These are phyloP conservation scores for Leptatherina wallacei DNA, from an alignment of 2,797 vertebrate species.

Conservation along the genomic window DNA sequence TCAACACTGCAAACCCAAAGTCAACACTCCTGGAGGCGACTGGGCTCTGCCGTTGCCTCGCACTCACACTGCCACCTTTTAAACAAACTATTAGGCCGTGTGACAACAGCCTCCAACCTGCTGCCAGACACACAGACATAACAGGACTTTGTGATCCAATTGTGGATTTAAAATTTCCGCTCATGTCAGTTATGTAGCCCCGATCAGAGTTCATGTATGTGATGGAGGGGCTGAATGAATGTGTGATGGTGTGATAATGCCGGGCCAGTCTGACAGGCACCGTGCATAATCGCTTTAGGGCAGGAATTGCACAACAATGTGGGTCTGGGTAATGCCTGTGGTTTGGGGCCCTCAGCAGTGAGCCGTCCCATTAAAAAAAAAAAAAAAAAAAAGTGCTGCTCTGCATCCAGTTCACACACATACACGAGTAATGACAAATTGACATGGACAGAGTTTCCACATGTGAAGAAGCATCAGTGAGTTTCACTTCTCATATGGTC, in stretches of 20 bases:
- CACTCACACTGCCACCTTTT: slow-evolving; percentile 37
- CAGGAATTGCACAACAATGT: slow-evolving; percentile 89
- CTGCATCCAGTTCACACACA: slow-evolving; percentile 40
- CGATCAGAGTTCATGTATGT: slow-evolving; percentile 52
- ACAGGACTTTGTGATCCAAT: slow-evolving; percentile 34
- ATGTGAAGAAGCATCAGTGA: slow-evolving; percentile 11
- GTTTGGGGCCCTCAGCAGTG: slow-evolving; percentile 84
- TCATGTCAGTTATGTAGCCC: slow-evolving; percentile 28
- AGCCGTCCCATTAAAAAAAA: slow-evolving; percentile 64
- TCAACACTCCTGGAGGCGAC: slow-evolving; percentile 19
- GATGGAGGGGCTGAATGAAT: slow-evolving; percentile 46
- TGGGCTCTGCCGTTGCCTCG: background rate
- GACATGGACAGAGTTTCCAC: slow-evolving; percentile 17
- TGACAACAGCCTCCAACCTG: slow-evolving; percentile 20
- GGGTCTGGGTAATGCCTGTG: slow-evolving; percentile 87
- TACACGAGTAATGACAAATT: background rate
- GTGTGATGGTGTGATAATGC: slow-evolving; percentile 80
- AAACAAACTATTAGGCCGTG: slow-evolving; percentile 6
- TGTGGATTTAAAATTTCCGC: slow-evolving; percentile 36
- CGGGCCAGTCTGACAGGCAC: slow-evolving; percentile 88
- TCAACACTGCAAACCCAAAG: slow-evolving; percentile 23
- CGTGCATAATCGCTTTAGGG: slow-evolving; percentile 86
- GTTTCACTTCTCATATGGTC: slow-evolving; percentile 64
- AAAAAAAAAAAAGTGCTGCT: slow-evolving; percentile 65
- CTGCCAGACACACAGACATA: slow-evolving; percentile 21